A percentile compares a stretch with the other conserved stretches of the same genome.
These are phyloP conservation scores for Drosophila malerkotliana DNA, from an alignment of 1,140 invertebrate species.

Conservation along the genomic window DNA sequence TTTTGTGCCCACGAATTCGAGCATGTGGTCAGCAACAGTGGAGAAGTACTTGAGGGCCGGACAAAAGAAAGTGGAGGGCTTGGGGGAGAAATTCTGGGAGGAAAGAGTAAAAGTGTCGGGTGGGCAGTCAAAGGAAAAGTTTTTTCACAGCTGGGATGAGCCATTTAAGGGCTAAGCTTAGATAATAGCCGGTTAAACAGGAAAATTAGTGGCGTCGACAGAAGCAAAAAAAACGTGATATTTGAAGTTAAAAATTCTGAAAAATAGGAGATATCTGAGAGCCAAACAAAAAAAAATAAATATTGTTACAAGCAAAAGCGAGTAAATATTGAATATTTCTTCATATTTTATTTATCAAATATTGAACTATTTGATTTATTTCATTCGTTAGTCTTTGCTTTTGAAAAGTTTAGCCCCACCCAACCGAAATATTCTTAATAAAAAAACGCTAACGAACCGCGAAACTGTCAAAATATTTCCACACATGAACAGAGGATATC, in stretches of 20 bases:
- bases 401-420: not conserved
- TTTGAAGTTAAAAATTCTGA: not conserved
- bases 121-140: conserved; percentile 37
- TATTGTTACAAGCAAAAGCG: too few species aligned
- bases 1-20: conserved; percentile 57
- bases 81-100: not conserved
- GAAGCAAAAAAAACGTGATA: conserved; percentile 5
- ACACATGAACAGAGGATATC: conserved; percentile 48
- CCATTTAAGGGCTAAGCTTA: conserved; percentile 32
- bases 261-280: not conserved
- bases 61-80: conserved; percentile 19
- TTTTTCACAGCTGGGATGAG: conserved; percentile 35
- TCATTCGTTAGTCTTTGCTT: not conserved
- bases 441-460: conserved; percentile 73
- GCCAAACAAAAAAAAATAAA: too few species aligned
- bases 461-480: conserved; percentile 81
- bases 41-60: conserved; percentile 50
- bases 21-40: conserved; percentile 69
- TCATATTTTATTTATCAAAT: not conserved
- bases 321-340: not conserved
- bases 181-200: conserved; percentile 40
- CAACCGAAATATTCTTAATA: not conserved
- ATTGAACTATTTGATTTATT: not conserved
- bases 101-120: conserved; percentile 20
- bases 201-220: conserved; percentile 20